A percentile compares a stretch with the other conserved stretches of the same genome.
Evolutionary conservation across 2,888 invertebrate genomes (phyloP).

Genomic region (Lycia hirtaria): DNA sequence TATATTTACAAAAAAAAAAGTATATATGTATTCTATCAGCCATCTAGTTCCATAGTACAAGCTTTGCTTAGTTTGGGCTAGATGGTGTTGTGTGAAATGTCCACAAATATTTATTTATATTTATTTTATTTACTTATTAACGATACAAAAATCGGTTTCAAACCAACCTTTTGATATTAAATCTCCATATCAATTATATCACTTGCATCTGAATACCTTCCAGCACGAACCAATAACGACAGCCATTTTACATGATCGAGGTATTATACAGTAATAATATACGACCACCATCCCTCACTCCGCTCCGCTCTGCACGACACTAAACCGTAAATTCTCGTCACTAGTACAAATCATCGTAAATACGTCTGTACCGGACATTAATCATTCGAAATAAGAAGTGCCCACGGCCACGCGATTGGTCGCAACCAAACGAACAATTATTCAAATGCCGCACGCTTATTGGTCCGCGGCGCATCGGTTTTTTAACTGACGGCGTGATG

Average conservation of each 20-base stretch:
- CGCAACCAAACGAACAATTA: conserved; percentile 78
- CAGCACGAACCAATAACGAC: conserved; percentile 39
- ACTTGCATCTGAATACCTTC: conserved; percentile 28
- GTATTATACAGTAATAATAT: conserved; percentile 63
- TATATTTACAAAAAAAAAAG: too few species aligned
- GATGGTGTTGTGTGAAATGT: too few species aligned
- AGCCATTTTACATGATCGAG: conserved; percentile 60
- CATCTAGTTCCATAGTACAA: too few species aligned
- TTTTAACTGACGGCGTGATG: conserved; percentile 81
- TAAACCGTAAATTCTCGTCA: conserved; percentile 74
- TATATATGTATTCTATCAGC: too few species aligned
- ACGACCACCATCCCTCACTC: conserved; percentile 65
- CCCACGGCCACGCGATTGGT: conserved; percentile 76
- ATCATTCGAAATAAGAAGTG: conserved; percentile 78
- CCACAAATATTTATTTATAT: too few species aligned
- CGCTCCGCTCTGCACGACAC: conserved; percentile 61
- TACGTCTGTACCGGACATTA: conserved; percentile 73
- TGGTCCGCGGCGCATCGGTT: conserved; percentile 67
- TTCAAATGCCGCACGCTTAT: conserved; percentile 76
- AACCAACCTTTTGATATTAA: too few species aligned
- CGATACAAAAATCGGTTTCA: too few species aligned
- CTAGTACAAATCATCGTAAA: conserved; percentile 82
- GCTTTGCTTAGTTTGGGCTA: too few species aligned
- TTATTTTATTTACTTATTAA: too few species aligned
- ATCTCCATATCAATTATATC: too few species aligned